A percentile compares a stretch with the other conserved stretches of the same genome.
These are phyloP conservation scores for Atherinomorus stipes DNA, from an alignment of 2,113 vertebrate species.

Conservation along the genomic window DNA sequence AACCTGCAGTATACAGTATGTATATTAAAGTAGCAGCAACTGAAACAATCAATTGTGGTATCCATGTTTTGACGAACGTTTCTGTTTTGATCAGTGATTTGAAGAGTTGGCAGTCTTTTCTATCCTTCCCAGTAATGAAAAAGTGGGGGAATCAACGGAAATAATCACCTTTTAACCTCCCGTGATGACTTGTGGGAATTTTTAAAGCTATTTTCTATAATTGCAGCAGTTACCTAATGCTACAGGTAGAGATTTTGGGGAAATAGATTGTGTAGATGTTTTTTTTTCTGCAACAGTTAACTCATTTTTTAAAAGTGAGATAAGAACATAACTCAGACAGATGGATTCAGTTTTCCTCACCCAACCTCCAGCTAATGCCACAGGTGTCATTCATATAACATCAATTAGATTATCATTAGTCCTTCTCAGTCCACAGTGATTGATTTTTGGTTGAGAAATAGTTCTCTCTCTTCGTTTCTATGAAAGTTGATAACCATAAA, in stretches of 20 bases:
- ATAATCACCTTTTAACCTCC: background rate
- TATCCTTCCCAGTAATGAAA: conserved; percentile 15
- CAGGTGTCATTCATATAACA: no score
- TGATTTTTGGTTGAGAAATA: background rate
- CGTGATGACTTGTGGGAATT: conserved; percentile 6
- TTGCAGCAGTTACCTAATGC: background rate
- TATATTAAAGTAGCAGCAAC: conserved; percentile 72
- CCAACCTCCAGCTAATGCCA: background rate
- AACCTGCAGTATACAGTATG: conserved; percentile 61
- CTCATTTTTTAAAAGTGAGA: background rate
- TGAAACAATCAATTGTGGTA: conserved; percentile 32
- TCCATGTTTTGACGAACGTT: conserved; percentile 53
- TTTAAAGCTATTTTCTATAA: background rate
- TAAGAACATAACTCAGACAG: background rate
- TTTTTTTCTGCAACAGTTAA: background rate
- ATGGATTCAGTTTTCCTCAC: background rate
- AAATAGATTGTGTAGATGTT: background rate
- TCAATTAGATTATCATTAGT: background rate
- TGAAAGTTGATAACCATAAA: background rate
- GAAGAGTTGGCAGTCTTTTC: conserved; percentile 23
- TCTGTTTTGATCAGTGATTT: conserved; percentile 28
- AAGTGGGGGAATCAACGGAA: conserved; percentile 26
- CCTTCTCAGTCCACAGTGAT: background rate
- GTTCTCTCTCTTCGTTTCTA: background rate
- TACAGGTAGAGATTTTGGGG: background rate